phyloP scores from a whole-genome alignment of 2,113 vertebrate species.

The Solea senegalensis region DNA sequence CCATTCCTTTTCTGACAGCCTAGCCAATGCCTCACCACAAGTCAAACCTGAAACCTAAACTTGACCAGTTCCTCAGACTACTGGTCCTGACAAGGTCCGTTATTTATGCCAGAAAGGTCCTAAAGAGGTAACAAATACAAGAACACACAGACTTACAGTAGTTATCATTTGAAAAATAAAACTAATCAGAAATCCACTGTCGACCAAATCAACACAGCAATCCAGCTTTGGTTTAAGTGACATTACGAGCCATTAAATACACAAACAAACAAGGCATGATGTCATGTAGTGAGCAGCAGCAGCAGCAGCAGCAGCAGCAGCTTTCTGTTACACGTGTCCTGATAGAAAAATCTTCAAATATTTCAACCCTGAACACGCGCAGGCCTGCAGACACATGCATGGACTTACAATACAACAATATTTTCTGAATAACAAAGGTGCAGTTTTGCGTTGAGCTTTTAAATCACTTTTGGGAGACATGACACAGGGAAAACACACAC shows the following conservation, averaged over 20 bases:
- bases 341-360: background rate
- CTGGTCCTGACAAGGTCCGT: too few species aligned
- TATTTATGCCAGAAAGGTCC: too few species aligned
- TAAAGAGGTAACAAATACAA: too few species aligned
- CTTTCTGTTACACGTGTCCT: slow-evolving; percentile 17
- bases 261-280: slow-evolving; percentile 37
- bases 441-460: background rate
- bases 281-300: slow-evolving; percentile 53
- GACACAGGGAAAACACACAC: too few species aligned
- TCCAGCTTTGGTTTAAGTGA: slow-evolving; percentile 67
- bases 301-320: slow-evolving; percentile 8
- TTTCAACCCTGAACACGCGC: background rate
- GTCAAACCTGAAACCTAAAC: too few species aligned
- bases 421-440: background rate
- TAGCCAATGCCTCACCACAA: too few species aligned
- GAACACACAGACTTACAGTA: too few species aligned
- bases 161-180: background rate
- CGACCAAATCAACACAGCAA: slow-evolving; percentile 36
- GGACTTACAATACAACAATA: rapidly evolving
- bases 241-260: slow-evolving; percentile 53
- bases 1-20: too few species aligned
- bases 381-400: too few species aligned
- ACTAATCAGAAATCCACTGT: slow-evolving; percentile 3
- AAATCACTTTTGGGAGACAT: background rate
- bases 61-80: too few species aligned